Conservation (phyloP, 2,113 vertebrate genomes). For the Nesoenas mayeri region DNA sequence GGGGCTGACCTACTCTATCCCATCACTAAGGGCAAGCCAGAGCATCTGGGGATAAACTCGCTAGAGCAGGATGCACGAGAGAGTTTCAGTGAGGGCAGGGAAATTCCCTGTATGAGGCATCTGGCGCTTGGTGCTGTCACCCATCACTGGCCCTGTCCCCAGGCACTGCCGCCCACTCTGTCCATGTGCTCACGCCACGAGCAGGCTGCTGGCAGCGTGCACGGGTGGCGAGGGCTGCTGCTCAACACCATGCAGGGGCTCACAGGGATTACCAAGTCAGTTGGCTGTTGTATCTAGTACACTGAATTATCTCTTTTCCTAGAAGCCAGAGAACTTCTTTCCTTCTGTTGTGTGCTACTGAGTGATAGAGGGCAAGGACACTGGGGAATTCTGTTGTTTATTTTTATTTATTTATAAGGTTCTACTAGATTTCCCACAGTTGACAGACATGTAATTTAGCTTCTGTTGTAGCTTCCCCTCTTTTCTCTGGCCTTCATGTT, state of each 20-base stretch:
- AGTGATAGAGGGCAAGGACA: neutral
- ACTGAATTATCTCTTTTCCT: neutral
- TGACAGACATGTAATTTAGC: neutral
- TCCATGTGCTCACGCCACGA: neutral
- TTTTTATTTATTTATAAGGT: neutral
- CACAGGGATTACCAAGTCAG: neutral
- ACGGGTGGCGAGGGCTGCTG: neutral
- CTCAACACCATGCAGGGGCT: rapidly evolving
- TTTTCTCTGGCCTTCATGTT: neutral
- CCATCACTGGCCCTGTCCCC: neutral
- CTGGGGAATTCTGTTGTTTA: neutral
- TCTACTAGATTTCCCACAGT: neutral
- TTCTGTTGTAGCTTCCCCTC: neutral
- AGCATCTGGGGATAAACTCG: neutral
- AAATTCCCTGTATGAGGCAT: neutral
- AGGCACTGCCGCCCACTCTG: rapidly evolving
- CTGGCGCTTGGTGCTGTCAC: neutral
- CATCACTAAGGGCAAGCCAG: neutral
- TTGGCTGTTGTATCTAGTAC: neutral
- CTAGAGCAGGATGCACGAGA: neutral
- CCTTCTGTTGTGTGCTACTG: rapidly evolving
- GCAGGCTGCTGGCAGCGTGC: neutral
- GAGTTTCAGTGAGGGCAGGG: neutral
- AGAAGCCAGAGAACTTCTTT: neutral
- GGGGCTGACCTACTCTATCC: neutral